Conservation (phyloP, 2,113 vertebrate genomes). For the Heliornis fulica region DNA sequence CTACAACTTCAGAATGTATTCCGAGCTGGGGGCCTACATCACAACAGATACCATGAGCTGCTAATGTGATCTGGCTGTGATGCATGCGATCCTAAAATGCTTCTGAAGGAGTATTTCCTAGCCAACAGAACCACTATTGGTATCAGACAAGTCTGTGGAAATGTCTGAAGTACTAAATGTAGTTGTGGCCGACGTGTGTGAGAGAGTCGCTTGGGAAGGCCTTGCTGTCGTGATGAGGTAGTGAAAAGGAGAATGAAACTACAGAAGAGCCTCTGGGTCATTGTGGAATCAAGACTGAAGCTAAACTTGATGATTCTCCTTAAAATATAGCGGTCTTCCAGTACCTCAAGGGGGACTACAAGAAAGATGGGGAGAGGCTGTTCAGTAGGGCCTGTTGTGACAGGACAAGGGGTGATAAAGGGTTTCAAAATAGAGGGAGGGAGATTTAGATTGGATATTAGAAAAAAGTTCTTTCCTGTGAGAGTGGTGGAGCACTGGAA, state of each 20-base stretch:
- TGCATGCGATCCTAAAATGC: not conserved
- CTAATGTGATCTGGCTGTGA: not conserved
- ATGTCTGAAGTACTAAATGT: not conserved
- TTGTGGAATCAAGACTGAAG: not conserved
- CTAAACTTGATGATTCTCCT: not conserved
- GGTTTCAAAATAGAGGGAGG: too few relatives aligned
- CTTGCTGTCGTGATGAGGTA: not conserved
- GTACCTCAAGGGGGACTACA: too few relatives aligned
- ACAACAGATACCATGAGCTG: not conserved
- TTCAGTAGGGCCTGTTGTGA: too few relatives aligned
- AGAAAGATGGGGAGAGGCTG: too few relatives aligned
- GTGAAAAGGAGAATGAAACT: not conserved
- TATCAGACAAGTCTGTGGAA: not conserved
- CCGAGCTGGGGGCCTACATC: not conserved
- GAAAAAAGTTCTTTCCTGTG: too few relatives aligned
- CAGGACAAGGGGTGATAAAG: too few relatives aligned
- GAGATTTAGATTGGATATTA: too few relatives aligned
- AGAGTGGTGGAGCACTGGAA: too few relatives aligned
- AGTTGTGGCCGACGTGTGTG: not conserved
- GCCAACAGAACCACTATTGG: fast-evolving
- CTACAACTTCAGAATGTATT: not conserved
- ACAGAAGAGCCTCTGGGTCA: fast-evolving
- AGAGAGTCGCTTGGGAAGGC: not conserved
- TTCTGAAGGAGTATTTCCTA: not conserved
- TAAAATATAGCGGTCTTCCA: too few relatives aligned